phyloP scores from a whole-genome alignment of 2,797 vertebrate genomes.

The Cetoscarus ocellatus region DNA sequence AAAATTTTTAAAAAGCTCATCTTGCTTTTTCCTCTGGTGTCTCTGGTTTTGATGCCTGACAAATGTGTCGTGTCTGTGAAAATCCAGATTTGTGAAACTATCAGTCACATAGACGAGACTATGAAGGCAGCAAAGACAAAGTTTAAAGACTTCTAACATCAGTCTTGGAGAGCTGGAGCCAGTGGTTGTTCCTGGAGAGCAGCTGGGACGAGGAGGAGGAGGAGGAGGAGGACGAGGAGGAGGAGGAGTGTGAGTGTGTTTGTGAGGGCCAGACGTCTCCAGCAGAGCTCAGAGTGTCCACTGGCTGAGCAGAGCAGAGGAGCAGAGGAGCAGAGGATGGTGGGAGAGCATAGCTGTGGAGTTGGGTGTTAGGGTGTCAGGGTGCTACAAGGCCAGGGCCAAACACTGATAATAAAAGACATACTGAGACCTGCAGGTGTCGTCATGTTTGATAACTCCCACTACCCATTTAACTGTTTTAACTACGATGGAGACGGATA shows the following conservation, averaged over 20 bases:
- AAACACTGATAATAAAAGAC: conserved; percentile 2
- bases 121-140: not conserved
- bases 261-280: conserved; percentile 53
- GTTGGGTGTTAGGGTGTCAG: conserved; percentile 44
- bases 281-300: conserved; percentile 61
- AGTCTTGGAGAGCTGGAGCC: conserved; percentile 19
- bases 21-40: too few species aligned
- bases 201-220: conserved; percentile 38
- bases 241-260: conserved; percentile 18
- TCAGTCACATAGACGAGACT: not conserved
- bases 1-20: too few species aligned
- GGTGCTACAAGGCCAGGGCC: conserved; percentile 58
- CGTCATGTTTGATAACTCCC: conserved; percentile 95
- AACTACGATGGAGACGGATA: conserved; percentile 97
- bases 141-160: conserved; percentile 14
- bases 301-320: conserved; percentile 61
- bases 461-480: conserved; percentile 99
- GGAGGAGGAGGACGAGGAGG: not conserved
- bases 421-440: conserved; percentile 34
- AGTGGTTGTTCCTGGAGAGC: conserved; percentile 34
- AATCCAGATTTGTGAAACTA: too few species aligned
- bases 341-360: conserved; percentile 64
- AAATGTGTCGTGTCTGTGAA: too few species aligned
- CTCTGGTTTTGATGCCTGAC: too few species aligned
- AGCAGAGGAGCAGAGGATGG: conserved; percentile 68